Evolutionary conservation across 2,113 vertebrate species (phyloP), one percentile per base, ranked within the genome.

Genomic region (Anguilla japonica): DNA sequence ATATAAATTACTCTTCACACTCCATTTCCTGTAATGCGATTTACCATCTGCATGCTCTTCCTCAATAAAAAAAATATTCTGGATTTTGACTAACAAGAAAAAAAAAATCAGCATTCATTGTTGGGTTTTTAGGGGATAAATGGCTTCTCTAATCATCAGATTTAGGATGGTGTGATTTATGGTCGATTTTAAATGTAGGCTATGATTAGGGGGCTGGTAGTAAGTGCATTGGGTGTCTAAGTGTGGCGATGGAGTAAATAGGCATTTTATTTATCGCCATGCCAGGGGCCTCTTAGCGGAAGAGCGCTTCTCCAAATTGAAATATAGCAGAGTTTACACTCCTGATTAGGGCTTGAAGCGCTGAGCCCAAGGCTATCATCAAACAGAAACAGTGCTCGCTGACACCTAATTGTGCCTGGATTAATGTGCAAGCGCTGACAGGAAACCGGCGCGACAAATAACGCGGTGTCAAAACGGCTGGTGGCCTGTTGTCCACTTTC

Each of bases 261-360:
- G 97, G 97, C 96, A 96, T 97, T 98, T 98, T 98, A 98, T 98
- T 98, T 98, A 98, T 98, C 96, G 97, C 96, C 95, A 96, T 97
- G 97, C 97, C 97, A 97, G 96, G 95, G 97, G 96, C 96, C 97
- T 97, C 97, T 96, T 96, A 98, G 97, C 97, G 97, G 97, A 98
- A 98, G 97, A 98, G 97, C 96, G 97, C 96, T 95, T 96, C 95
- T 97, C 97, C 96, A 98, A 98, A 98, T 98, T 98, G 97, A 98
- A 98, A 97, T 97, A 98, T 98, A 97, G 97, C 96, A 96, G 97
- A 98, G 98, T 98, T 98, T 98, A 98, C 98, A 96, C 97, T 98
- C 97, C 97, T 98, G 97, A 98, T 98, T 98, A 98, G 97, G 96
- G 97, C 95, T 95, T 96, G 95, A 94, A 96, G 95, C 93, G 90